Evolutionary conservation across 2,797 vertebrate genomes (phyloP), one percentile per base, ranked within the genome.

Genomic region (Micropoecilia bifurca): DNA sequence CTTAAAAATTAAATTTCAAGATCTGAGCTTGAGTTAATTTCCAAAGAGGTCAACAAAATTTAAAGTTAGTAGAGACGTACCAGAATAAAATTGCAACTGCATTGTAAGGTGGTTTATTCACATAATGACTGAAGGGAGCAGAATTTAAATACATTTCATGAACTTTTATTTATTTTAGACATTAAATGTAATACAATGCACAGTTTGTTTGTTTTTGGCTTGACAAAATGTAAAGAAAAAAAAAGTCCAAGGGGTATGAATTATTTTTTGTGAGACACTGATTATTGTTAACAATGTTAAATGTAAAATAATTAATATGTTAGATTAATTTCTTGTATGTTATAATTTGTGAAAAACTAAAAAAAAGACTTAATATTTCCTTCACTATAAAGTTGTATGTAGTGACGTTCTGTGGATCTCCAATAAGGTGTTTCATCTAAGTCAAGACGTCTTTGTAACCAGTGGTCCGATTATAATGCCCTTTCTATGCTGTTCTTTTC

Each of bases 401-500:
- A 83, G 69, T 68, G 73, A 55, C 76, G 80, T 66, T 81, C 41
- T 77, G 57, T 72, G 82, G 83, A 80, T 73, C 95, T 95, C 93
- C 95, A 96, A 91, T 97, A 95, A 88, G 87, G 86, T 91, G 78
- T 92, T 90, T 91, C 90, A 97, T 96, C 83, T 87, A 82, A 95
- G 93, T 95, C 96, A 96, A 95, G 92, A 91, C 91, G 93, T 97
- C 95, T 96, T 95, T 98, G 93, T 95, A 96, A 96, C 81, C 87
- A 91, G 76, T 91, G 87, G 92, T 92, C 92, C 78, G 90, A 97
- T 96, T 96, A 95, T 98, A 98, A 98, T 98, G 97, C 97, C 96
- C 97, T 98, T 96, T 98, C 97, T 98, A 96, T 99, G 97, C 97
- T 99, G 97, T 99, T 99, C 97, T 99, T 97, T 98, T 98, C 97